These are phyloP conservation scores for Macrophya annulata DNA, from an alignment of 2,888 invertebrate genomes.

Conservation along the genomic window DNA sequence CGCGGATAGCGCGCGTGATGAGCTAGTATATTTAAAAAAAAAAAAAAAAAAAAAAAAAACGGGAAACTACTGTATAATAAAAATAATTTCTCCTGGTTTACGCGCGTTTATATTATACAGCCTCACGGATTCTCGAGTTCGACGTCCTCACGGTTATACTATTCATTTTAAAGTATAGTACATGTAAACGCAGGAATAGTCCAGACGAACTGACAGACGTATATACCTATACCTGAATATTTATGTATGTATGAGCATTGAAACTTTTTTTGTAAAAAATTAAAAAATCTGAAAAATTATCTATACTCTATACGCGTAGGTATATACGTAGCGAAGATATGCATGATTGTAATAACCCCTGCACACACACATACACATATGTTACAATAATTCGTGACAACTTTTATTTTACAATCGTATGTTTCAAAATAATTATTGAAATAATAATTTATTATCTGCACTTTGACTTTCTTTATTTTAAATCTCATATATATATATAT, in stretches of 20 bases:
- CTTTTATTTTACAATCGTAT: background rate
- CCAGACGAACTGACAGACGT: background rate
- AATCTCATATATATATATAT: background rate
- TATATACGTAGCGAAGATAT: background rate
- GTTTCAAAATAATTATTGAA: background rate
- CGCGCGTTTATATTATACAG: slow-evolving; percentile 5
- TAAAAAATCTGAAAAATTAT: too few species aligned
- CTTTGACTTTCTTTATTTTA: background rate
- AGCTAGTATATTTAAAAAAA: too few species aligned
- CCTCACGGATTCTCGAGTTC: slow-evolving; percentile 37
- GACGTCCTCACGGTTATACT: slow-evolving; percentile 23
- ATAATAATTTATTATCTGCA: background rate
- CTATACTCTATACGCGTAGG: background rate
- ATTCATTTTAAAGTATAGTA: background rate
- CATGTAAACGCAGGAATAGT: background rate
- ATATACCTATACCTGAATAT: too few species aligned
- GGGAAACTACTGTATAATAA: slow-evolving; percentile 24
- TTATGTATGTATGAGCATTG: too few species aligned
- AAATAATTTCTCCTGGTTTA: slow-evolving; percentile 41
- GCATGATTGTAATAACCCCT: background rate
- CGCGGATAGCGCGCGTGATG: too few species aligned
- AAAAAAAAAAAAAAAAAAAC: too few species aligned
- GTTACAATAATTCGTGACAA: background rate
- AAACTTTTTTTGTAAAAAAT: too few species aligned
- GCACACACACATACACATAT: background rate